These are phyloP conservation scores for Stomorhina lunata DNA, from an alignment of 2,888 invertebrate species.

Conservation along the genomic window DNA sequence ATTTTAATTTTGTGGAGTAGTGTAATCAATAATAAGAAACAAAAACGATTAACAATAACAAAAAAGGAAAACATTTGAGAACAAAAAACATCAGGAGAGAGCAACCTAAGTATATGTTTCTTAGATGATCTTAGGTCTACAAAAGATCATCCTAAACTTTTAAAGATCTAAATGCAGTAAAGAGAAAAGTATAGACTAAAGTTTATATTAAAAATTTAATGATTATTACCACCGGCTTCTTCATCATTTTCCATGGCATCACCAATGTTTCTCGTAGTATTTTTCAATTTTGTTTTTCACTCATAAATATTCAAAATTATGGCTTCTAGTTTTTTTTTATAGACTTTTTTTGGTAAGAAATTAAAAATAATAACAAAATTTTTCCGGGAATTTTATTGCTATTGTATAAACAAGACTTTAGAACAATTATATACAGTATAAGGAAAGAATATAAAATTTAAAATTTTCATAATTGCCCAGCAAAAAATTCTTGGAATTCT, in stretches of 20 bases:
- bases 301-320: constrained; percentile 18
- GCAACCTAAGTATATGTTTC: too few species aligned
- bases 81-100: too few species aligned
- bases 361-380: background rate
- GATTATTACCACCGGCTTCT: background rate
- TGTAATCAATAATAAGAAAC: too few species aligned
- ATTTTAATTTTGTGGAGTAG: too few species aligned
- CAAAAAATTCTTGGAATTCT: too few species aligned
- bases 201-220: background rate
- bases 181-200: too few species aligned
- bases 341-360: background rate
- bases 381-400: constrained; percentile 2
- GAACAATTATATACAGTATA: background rate
- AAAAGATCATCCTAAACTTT: too few species aligned
- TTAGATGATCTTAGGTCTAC: too few species aligned
- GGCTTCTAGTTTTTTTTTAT: background rate
- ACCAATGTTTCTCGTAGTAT: background rate
- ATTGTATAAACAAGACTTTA: constrained; percentile 29
- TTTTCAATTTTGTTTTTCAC: background rate
- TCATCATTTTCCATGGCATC: constrained; percentile 21
- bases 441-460: background rate
- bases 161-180: too few species aligned
- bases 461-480: too few species aligned
- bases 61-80: too few species aligned
- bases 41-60: too few species aligned